These are phyloP conservation scores for Gymnoscelis rufifasciata DNA, from an alignment of 2,888 invertebrate genomes.

Conservation along the genomic window DNA sequence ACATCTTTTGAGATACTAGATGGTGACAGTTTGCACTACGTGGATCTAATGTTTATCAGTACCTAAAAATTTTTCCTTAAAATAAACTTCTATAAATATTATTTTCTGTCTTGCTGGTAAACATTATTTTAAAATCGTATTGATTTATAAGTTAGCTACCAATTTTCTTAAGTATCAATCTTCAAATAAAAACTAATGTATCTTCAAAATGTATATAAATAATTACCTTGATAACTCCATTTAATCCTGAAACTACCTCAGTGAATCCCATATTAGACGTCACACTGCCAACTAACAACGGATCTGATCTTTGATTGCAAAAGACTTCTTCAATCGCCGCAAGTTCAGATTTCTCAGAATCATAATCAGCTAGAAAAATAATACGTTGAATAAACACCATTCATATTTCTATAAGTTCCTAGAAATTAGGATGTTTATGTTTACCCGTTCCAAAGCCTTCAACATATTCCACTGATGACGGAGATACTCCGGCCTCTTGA, in stretches of 20 bases:
- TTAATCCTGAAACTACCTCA: slow-evolving; percentile 69
- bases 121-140: no score
- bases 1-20: background rate
- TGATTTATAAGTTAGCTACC: no score
- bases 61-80: no score
- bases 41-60: no score
- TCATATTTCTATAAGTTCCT: no score
- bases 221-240: slow-evolving; percentile 80
- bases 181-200: no score
- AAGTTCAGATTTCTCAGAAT: slow-evolving; percentile 83
- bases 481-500: slow-evolving; percentile 81
- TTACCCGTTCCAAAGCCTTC: slow-evolving; percentile 90
- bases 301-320: slow-evolving; percentile 72
- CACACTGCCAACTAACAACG: slow-evolving; percentile 78
- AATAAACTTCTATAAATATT: no score
- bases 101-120: no score
- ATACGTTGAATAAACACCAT: no score
- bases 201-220: no score
- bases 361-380: slow-evolving; percentile 55
- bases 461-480: slow-evolving; percentile 84
- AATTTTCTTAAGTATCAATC: no score
- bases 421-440: background rate
- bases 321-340: slow-evolving; percentile 80
- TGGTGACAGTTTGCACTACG: no score
- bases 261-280: slow-evolving; percentile 71